Conservation (phyloP, 1,140 invertebrate species). For the Meloidogyne exigua region DNA sequence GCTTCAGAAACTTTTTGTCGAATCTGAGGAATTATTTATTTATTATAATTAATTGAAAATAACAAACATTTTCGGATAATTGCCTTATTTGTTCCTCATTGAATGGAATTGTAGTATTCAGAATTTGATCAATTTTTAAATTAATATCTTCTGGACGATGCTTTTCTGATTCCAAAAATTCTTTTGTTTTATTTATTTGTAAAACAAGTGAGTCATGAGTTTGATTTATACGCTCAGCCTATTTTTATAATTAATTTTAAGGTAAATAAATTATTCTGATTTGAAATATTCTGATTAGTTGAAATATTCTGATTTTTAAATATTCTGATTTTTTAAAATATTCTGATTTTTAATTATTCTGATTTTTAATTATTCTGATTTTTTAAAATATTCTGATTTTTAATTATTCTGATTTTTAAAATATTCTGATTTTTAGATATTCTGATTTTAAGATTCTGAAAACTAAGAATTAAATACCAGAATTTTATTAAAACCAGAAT, state of each 20-base stretch:
- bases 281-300: no score
- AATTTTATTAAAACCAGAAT: no score
- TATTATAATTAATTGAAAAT: not conserved
- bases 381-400: no score
- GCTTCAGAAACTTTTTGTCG: constrained; percentile 57
- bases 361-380: no score
- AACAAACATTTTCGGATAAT: constrained; percentile 47
- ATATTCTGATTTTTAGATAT: no score
- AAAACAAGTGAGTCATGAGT: constrained; percentile 45
- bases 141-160: constrained; percentile 56
- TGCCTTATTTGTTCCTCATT: constrained; percentile 58
- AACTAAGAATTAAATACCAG: no score
- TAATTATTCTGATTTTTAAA: no score
- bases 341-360: no score
- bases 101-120: constrained; percentile 57
- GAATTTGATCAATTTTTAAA: constrained; percentile 53
- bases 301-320: no score
- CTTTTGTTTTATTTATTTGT: constrained; percentile 50
- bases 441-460: no score
- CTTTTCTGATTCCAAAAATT: constrained; percentile 52
- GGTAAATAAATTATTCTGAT: constrained; percentile 7
- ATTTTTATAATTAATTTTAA: not conserved
- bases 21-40: constrained; percentile 42
- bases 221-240: constrained; percentile 43
- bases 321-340: no score